Percentiles rank a stretch among this genome's conserved stretches.
Evolutionary conservation across 2,888 invertebrate species (phyloP).

Genomic region (Ornithoptera priamus): DNA sequence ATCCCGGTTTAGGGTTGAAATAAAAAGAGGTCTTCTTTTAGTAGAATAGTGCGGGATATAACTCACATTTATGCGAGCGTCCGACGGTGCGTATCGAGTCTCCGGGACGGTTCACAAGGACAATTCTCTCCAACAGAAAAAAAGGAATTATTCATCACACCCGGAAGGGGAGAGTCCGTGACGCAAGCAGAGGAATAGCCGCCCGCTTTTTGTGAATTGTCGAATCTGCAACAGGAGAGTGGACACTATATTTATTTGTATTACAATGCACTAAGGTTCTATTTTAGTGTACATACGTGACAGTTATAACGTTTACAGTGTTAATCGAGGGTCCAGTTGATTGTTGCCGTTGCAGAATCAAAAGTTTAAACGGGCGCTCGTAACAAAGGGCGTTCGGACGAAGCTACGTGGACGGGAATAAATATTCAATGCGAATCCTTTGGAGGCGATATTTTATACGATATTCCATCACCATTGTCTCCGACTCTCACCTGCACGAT

Average conservation of each 20-base stretch:
- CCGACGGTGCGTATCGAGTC: conserved; percentile 76
- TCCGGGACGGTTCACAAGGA: conserved; percentile 75
- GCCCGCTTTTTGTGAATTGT: conserved; percentile 51
- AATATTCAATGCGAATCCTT: conserved; percentile 80
- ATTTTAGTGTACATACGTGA: conserved; percentile 29
- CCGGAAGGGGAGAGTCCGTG: conserved; percentile 80
- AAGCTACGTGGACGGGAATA: conserved; percentile 66
- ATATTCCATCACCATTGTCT: conserved; percentile 65
- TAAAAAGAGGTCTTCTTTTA: conserved; percentile 72
- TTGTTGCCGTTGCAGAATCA: conserved; percentile 79
- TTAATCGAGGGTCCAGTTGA: conserved; percentile 74
- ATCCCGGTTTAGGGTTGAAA: conserved; percentile 69
- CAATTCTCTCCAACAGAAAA: conserved; percentile 74
- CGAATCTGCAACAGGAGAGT: conserved; percentile 40
- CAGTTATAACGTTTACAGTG: conserved; percentile 50
- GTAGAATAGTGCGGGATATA: conserved; percentile 74
- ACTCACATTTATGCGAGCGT: conserved; percentile 75
- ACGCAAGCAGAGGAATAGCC: conserved; percentile 77
- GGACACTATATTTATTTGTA: conserved; percentile 37
- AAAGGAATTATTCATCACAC: conserved; percentile 81
- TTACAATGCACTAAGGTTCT: conserved; percentile 35
- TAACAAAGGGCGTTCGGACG: conserved; percentile 76
- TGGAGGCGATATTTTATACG: conserved; percentile 76
- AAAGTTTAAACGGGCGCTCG: conserved; percentile 79
- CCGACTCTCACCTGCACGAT: conserved; percentile 70